Conservation (phyloP, 2,888 invertebrate genomes). For the Pherbina coryleti region DNA sequence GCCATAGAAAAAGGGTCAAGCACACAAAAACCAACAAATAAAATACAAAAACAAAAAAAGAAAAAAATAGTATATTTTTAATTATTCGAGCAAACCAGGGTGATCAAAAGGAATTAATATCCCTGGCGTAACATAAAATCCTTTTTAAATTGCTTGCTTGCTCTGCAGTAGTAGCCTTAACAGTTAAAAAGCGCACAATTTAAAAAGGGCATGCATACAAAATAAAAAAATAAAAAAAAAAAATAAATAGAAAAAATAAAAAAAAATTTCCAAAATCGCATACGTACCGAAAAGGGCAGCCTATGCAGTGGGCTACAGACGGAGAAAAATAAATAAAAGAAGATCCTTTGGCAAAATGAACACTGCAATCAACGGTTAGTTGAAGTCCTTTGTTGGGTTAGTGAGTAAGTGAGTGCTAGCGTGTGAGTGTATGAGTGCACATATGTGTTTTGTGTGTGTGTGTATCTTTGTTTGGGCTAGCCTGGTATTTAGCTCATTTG, state of each 20-base stretch:
- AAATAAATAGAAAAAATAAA: too few species aligned
- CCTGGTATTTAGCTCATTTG: too few species aligned
- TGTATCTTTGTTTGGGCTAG: background rate
- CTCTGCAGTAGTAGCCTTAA: background rate
- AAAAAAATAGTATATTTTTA: conserved; percentile 5
- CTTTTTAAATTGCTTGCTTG: conserved; percentile 14
- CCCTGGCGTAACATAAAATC: conserved; percentile 17
- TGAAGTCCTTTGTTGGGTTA: background rate
- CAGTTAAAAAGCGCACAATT: background rate
- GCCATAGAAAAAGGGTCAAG: too few species aligned
- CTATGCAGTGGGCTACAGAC: background rate
- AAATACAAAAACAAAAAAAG: background rate
- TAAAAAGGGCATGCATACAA: background rate
- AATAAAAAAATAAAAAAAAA: too few species aligned
- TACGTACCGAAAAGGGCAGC: too few species aligned
- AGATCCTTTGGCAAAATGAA: background rate
- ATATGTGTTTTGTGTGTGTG: background rate
- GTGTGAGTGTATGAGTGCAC: background rate
- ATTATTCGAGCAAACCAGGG: conserved; percentile 1
- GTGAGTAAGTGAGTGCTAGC: background rate
- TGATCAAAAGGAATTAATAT: conserved; percentile 22
- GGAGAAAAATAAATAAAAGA: background rate
- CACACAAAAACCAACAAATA: too few species aligned
- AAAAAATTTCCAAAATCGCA: too few species aligned
- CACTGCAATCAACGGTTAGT: conserved; percentile 5